A percentile compares a stretch with the other conserved stretches of the same genome.
These are phyloP conservation scores for Perizoma affinitatum DNA, from an alignment of 2,888 invertebrate genomes.

Conservation along the genomic window DNA sequence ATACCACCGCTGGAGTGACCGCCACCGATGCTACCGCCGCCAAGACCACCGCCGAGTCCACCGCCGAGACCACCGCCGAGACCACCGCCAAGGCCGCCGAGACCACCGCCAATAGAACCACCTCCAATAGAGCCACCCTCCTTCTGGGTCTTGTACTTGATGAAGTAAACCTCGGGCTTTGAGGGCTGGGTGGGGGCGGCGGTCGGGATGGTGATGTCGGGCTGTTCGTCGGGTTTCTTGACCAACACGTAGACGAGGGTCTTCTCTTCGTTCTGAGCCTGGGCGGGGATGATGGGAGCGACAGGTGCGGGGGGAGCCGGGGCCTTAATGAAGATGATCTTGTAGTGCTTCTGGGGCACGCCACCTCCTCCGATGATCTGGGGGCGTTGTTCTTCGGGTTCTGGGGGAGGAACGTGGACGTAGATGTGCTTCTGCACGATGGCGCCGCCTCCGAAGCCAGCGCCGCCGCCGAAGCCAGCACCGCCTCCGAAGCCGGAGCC, in stretches of 20 bases:
- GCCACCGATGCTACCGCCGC: constrained; percentile 49
- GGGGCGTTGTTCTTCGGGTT: constrained; percentile 88
- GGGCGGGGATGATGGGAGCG: constrained; percentile 89
- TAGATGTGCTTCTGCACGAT: constrained; percentile 92
- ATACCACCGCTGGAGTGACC: constrained; percentile 43
- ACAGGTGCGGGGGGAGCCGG: constrained; percentile 90
- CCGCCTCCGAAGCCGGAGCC: constrained; percentile 62
- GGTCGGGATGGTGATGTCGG: constrained; percentile 90
- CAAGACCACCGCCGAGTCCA: constrained; percentile 48
- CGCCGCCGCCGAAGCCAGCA: constrained; percentile 63
- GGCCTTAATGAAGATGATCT: constrained; percentile 94
- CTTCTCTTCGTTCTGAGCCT: constrained; percentile 90
- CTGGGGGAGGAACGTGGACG: constrained; percentile 93
- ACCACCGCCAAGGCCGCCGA: constrained; percentile 49
- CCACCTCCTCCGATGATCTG: constrained; percentile 86
- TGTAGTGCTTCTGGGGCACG: constrained; percentile 91
- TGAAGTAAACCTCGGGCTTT: constrained; percentile 93
- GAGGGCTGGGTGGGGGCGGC: constrained; percentile 89
- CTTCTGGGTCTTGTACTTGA: constrained; percentile 91
- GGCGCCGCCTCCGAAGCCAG: constrained; percentile 76
- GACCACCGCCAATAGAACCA: constrained; percentile 53
- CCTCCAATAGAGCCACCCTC: constrained; percentile 61
- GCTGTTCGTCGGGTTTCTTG: constrained; percentile 92
- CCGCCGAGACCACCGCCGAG: constrained; percentile 50
- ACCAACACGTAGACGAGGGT: constrained; percentile 92